These are phyloP conservation scores for Nemurella pictetii DNA, from an alignment of 2,888 invertebrate species.

Conservation along the genomic window DNA sequence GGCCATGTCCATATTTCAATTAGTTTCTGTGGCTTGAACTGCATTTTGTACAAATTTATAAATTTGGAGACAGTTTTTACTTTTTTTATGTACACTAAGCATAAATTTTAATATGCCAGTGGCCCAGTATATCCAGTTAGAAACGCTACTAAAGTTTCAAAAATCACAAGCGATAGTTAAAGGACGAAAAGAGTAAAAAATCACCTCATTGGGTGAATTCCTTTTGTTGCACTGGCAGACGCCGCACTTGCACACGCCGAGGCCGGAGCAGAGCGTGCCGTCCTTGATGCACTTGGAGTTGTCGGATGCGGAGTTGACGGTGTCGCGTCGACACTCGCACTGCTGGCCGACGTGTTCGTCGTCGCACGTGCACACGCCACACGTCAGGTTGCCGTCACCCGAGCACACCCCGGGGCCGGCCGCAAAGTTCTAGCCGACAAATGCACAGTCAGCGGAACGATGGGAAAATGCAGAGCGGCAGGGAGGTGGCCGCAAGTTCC, in stretches of 20 bases:
- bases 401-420: conserved; percentile 53
- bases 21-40: too few relatives aligned
- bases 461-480: too few relatives aligned
- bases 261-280: conserved; percentile 58
- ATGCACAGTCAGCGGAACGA: too few relatives aligned
- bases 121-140: too few relatives aligned
- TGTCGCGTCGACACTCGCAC: conserved; percentile 62
- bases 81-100: too few relatives aligned
- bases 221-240: conserved; percentile 56
- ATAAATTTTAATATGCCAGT: too few relatives aligned
- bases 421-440: conserved; percentile 46
- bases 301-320: conserved; percentile 44
- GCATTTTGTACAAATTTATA: too few relatives aligned
- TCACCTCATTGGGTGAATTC: neutral
- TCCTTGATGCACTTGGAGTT: conserved; percentile 48
- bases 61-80: too few relatives aligned
- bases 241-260: conserved; percentile 68
- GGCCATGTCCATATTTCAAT: too few relatives aligned
- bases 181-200: neutral
- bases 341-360: conserved; percentile 56
- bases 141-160: too few relatives aligned
- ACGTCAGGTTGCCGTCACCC: conserved; percentile 57
- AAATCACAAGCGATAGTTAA: too few relatives aligned
- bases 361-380: conserved; percentile 61
- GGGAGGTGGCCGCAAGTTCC: too few relatives aligned